Evolutionary conservation across 2,113 vertebrate species (phyloP).

Genomic region (Scolopax mira): DNA sequence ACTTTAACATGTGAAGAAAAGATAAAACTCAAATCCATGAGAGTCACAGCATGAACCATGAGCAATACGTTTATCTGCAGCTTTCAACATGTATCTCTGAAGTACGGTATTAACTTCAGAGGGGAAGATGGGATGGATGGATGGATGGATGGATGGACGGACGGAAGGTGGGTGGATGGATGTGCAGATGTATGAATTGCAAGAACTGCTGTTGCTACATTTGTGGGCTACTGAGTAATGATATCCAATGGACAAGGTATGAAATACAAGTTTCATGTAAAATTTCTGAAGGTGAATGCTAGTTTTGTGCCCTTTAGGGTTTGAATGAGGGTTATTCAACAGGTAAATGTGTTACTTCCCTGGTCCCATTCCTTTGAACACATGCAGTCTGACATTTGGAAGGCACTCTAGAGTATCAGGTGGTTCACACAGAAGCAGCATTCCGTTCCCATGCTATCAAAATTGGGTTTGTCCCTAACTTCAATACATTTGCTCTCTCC

Average conservation of each 20-base stretch:
- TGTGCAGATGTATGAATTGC: not conserved
- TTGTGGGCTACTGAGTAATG: not conserved
- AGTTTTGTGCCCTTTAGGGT: not conserved
- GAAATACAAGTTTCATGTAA: not conserved
- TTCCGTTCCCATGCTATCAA: not conserved
- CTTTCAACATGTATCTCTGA: not conserved
- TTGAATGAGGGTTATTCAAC: not conserved
- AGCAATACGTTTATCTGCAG: not conserved
- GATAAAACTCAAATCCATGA: not conserved
- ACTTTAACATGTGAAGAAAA: not conserved
- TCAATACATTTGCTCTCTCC: not conserved
- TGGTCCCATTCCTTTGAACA: not conserved
- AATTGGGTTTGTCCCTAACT: not conserved
- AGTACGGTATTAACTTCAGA: not conserved
- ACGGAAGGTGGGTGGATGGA: too few species aligned
- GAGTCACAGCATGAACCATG: not conserved
- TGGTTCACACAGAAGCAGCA: not conserved
- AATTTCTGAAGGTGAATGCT: not conserved
- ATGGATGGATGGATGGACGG: too few species aligned
- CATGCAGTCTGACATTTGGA: not conserved
- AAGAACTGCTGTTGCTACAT: not conserved
- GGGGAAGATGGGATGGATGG: too few species aligned
- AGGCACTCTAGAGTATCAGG: not conserved
- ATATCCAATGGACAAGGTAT: fast-evolving
- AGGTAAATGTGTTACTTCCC: not conserved